phyloP scores from a whole-genome alignment of 2,113 vertebrate species.

The Carassius gibelio region DNA sequence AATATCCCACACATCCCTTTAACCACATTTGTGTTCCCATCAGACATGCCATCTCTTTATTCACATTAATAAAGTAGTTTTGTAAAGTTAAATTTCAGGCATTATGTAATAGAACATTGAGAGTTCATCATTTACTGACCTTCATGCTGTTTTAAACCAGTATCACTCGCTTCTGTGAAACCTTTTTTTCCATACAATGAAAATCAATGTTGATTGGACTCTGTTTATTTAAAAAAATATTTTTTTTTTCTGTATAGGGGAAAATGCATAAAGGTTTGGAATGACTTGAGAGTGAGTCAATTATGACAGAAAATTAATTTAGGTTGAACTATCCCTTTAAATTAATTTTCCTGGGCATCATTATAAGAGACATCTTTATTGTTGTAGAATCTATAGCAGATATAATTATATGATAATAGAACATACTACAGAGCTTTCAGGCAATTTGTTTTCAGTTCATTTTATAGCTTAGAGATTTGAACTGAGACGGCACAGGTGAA shows the following conservation, averaged over 20 bases:
- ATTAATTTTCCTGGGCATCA: neutral
- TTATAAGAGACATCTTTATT: neutral
- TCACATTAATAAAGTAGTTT: neutral
- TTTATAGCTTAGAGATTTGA: neutral
- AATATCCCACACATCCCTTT: conserved; percentile 1
- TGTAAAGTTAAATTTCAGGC: neutral
- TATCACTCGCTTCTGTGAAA: too few relatives aligned
- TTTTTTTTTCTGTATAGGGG: neutral
- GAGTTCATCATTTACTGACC: neutral
- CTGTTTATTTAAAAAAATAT: neutral
- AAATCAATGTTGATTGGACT: neutral
- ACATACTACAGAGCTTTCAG: neutral
- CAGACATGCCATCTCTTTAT: neutral
- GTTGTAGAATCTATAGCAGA: neutral
- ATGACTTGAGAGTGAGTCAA: neutral
- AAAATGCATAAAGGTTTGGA: neutral
- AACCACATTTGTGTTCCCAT: conserved; percentile 1
- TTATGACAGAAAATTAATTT: neutral
- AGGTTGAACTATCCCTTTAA: neutral
- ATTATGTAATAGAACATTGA: neutral
- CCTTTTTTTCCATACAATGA: neutral
- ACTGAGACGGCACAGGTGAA: neutral
- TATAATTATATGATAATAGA: neutral
- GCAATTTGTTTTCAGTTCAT: neutral
- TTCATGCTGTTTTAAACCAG: neutral